These are phyloP conservation scores for Drosophila flavopinicola DNA, from an alignment of 2,888 invertebrate species.

Conservation along the genomic window DNA sequence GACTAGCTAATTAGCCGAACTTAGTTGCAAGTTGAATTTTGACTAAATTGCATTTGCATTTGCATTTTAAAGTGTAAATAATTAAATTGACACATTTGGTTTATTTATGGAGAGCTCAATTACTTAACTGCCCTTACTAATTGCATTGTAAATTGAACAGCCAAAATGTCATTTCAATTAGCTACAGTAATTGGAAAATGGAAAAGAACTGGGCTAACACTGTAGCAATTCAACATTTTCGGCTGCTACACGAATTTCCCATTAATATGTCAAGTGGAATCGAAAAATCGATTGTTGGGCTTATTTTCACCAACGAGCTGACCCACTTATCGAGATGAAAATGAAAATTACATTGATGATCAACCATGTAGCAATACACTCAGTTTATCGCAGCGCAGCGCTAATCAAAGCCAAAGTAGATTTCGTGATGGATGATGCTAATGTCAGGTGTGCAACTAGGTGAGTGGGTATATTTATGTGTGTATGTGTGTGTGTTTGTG, in stretches of 20 bases:
- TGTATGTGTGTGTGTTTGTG: constrained; percentile 4
- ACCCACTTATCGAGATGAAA: constrained; percentile 45
- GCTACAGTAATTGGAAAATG: constrained; percentile 11
- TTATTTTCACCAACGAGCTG: constrained; percentile 12
- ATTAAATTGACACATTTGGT: neutral
- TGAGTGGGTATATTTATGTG: neutral
- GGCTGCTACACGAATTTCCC: constrained; percentile 23
- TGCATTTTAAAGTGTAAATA: neutral
- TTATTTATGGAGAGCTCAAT: constrained; percentile 6
- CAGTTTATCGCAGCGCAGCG: constrained; percentile 56
- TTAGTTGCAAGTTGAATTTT: neutral
- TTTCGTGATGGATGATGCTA: constrained; percentile 66
- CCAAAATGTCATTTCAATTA: constrained; percentile 49
- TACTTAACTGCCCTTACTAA: constrained; percentile 9
- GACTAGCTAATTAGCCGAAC: constrained; percentile 3
- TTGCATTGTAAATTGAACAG: constrained; percentile 29
- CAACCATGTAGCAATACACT: constrained; percentile 4
- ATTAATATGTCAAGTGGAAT: constrained; percentile 27
- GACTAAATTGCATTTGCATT: neutral
- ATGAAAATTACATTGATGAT: constrained; percentile 36
- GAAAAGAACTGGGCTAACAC: neutral
- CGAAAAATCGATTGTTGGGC: constrained; percentile 25
- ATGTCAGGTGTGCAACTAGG: constrained; percentile 47
- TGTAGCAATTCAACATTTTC: neutral
- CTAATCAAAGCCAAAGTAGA: constrained; percentile 56